Base-by-base conservation (phyloP, 2,888 invertebrate species). In the Eupithecia dodoneata region DNA sequence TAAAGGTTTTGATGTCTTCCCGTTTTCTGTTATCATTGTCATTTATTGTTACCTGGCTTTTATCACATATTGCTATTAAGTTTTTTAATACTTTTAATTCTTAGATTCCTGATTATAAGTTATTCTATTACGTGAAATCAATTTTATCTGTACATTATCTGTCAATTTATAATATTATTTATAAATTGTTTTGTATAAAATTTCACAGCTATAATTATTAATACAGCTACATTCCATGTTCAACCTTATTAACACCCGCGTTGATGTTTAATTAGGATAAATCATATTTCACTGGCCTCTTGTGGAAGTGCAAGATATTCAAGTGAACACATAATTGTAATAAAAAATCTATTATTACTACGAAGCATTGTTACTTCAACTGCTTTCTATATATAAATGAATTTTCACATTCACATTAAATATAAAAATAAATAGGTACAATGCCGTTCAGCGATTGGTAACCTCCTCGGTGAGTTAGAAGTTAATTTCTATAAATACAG, bases 301-400 rank as follows among this genome's bases (percentile, higher is more conserved):
- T 90, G 89, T 80, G 81, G 72, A 49, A 66, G 76, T 83, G 85
- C 86, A 90, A 90, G 85, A 88, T 83, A 76, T 79, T 75, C 63
- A 75, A 72, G 79, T 81, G 74, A 77, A 73, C 44, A 45, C 77
- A 78, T 81, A 83, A 81, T 69, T 45, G 18, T 42, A 67, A 15
- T 45, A 9, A 1, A 69, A 45, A n/a, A 44, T 4, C 15, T 9
- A 41, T 67, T 67, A 13, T n/a, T 15, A 2, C n/a, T 15, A 10
- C 18, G 42, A 66, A 66, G 10, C 18, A 59, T 59, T 59, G 10
- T 59, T 55, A n/a, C n/a, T 59, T 18, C 55, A 59, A 4, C 63
- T 63, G 30, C 63, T 63, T 63, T 63, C 18, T 63, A 12, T 52
- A 15, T 55, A 55, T 52, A 4, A 52, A 52, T 55, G n/a, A 55